Base-by-base conservation (phyloP, 2,113 vertebrate species). In the Phrynosoma platyrhinos region DNA sequence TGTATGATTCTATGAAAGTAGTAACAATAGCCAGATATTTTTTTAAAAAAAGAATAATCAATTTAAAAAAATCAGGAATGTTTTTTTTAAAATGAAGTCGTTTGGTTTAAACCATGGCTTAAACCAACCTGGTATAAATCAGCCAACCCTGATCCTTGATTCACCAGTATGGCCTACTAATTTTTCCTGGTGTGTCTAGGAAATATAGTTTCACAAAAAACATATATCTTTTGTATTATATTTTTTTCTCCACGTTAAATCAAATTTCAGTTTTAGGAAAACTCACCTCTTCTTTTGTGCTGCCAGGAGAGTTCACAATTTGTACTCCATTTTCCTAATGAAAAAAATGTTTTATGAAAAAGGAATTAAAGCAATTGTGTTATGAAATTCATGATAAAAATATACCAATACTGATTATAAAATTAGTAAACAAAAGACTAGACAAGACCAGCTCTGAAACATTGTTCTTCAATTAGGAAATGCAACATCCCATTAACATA, bases 261-360 rank as follows among this genome's bases (percentile, higher is more conserved):
- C 21, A 69, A 69, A 71, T 25, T n/a, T 5, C 9, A 42, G 0
- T 84, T 55, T 85, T 72, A 36, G 40, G 18, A 40, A 52, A 81
- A 85, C 88, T 52, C 68, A 81, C 88, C 69, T 85, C 83, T 80
- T 89, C 77, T 75, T 89, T 89, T 53, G 42, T 81, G 78, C 30
- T 75, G 18, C 83, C 58, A 3, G 78, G 66, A 75, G 69, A 80
- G 30, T 40, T 52, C 9, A 64, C 83, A 66, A 81, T 55, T 75
- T 80, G 83, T 53, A 53, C 58, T 53, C 53, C 83, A 40, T 89
- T 89, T 85, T 89, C 88, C 88, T 89, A 69, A 72, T 74, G 55
- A 55, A 55, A 85, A n/a, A 82, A 25, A n/a, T 36, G 66, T 62
- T 42, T 6, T 55, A 83, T 18, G 21, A 69, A 68, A 68, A 23